phyloP scores from a whole-genome alignment of 1,140 invertebrate genomes.

The Limonius californicus region DNA sequence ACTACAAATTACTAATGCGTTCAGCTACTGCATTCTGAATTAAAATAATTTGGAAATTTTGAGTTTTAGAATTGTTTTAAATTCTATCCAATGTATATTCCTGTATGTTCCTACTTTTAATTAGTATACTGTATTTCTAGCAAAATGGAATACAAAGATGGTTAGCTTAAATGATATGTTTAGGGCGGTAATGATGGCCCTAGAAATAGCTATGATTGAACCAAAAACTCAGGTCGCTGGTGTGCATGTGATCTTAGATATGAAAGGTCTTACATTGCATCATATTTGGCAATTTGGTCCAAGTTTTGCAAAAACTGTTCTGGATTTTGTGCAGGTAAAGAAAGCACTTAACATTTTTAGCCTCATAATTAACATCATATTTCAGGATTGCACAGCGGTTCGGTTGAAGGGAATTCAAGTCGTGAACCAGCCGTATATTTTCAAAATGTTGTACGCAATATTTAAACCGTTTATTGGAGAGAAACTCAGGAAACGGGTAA shows the following conservation, averaged over 20 bases:
- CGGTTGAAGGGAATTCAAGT: conserved; percentile 70
- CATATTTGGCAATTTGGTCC: conserved; percentile 72
- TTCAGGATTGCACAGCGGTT: conserved; percentile 60
- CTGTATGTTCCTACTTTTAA: neutral
- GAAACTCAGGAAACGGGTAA: conserved; percentile 57
- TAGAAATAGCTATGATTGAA: conserved; percentile 60
- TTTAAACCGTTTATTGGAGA: conserved; percentile 74
- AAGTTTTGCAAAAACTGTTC: conserved; percentile 58
- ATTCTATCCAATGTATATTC: too few relatives aligned
- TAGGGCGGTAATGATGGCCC: conserved; percentile 53
- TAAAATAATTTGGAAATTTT: too few relatives aligned
- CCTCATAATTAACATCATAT: neutral
- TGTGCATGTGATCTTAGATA: conserved; percentile 62
- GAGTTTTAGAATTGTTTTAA: too few relatives aligned
- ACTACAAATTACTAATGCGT: too few relatives aligned
- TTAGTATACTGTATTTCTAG: conserved; percentile 40
- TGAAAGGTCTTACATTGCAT: conserved; percentile 60
- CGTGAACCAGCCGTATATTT: conserved; percentile 73
- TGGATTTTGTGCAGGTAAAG: conserved; percentile 63
- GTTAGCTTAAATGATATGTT: conserved; percentile 56
- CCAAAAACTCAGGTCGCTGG: conserved; percentile 62
- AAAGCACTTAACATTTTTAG: too few relatives aligned
- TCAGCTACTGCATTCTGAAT: too few relatives aligned
- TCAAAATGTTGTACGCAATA: conserved; percentile 71
- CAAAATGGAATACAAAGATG: conserved; percentile 63